A percentile compares a stretch with the other conserved stretches of the same genome.
Evolutionary conservation across 1,140 invertebrate species (phyloP).

Genomic region (Lepidurus packardi): DNA sequence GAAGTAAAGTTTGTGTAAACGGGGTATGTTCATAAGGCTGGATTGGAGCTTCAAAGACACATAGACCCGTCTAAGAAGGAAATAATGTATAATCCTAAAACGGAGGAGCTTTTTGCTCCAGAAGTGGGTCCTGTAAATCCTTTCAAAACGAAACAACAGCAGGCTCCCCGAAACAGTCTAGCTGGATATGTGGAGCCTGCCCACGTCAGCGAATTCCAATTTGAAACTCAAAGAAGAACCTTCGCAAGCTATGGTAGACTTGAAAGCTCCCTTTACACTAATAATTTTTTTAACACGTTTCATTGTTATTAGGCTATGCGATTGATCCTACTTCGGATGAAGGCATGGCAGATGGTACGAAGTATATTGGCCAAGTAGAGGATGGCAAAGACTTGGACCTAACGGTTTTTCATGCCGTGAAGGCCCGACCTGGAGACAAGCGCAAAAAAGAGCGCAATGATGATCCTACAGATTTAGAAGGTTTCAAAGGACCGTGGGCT

Average conservation of each 20-base stretch:
- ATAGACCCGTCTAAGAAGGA: constrained; percentile 71
- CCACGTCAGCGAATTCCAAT: constrained; percentile 94
- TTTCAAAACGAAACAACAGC: constrained; percentile 80
- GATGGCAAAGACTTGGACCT: constrained; percentile 32
- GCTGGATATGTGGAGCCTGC: constrained; percentile 92
- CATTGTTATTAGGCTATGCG: constrained; percentile 67
- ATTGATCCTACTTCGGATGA: constrained; percentile 69
- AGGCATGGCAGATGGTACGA: constrained; percentile 54
- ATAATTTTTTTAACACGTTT: background rate
- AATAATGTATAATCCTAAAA: constrained; percentile 86
- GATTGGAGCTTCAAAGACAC: constrained; percentile 46
- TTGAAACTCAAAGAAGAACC: constrained; percentile 94
- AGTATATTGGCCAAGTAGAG: constrained; percentile 5
- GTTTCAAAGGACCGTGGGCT: constrained; percentile 96
- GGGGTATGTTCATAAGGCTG: constrained; percentile 45
- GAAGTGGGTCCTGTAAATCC: constrained; percentile 85
- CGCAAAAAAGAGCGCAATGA: constrained; percentile 87
- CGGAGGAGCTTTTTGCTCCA: constrained; percentile 91
- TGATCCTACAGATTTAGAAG: constrained; percentile 85
- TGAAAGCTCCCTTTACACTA: background rate
- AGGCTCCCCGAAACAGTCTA: constrained; percentile 80
- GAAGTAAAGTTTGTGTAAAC: constrained; percentile 28
- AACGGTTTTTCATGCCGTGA: constrained; percentile 49
- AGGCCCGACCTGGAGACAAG: constrained; percentile 73
- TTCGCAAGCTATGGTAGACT: constrained; percentile 79